Percentiles rank a stretch among this genome's conserved stretches.
Evolutionary conservation across 2,797 vertebrate genomes (phyloP).

Genomic region (Danio aesculapii): DNA sequence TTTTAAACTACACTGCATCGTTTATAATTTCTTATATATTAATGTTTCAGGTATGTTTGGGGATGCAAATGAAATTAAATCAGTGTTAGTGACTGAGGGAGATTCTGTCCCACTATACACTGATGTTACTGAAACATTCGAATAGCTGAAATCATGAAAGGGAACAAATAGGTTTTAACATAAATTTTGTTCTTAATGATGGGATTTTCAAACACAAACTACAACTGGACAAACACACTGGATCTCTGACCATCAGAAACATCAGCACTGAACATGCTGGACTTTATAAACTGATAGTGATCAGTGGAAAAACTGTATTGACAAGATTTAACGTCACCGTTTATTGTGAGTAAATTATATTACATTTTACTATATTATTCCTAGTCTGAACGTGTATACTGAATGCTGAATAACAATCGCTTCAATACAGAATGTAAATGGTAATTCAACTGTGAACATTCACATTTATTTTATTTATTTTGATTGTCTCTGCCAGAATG

Average conservation of each 20-base stretch:
- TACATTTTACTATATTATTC: neutral
- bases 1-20: neutral
- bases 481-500: too few species aligned
- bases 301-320: neutral
- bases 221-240: too few species aligned
- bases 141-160: neutral
- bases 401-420: neutral
- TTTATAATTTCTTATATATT: neutral
- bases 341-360: neutral
- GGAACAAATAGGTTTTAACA: neutral
- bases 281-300: neutral
- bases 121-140: neutral
- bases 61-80: neutral
- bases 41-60: neutral
- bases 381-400: neutral
- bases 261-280: neutral
- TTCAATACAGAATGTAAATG: too few species aligned
- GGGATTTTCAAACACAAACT: neutral
- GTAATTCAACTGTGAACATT: too few species aligned
- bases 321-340: neutral
- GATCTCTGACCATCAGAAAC: too few species aligned
- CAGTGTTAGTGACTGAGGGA: neutral
- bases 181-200: neutral
- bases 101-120: neutral
- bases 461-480: too few species aligned